These are phyloP conservation scores for Enteromius fasciolatus DNA, from an alignment of 2,797 vertebrate species.

Conservation along the genomic window DNA sequence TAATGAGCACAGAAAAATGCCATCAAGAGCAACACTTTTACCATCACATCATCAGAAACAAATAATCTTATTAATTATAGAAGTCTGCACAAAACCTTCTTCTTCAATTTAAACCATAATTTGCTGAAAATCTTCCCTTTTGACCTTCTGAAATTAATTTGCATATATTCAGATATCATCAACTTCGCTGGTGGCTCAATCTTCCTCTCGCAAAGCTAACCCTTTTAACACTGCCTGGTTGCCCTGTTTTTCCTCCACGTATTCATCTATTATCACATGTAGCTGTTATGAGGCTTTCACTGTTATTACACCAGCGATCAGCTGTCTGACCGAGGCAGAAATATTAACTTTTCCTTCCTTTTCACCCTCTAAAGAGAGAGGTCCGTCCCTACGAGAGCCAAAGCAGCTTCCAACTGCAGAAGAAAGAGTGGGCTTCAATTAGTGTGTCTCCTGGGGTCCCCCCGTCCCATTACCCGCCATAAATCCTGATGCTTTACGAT, in stretches of 20 bases:
- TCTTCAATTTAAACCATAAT: not conserved
- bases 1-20: not conserved
- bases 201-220: not conserved
- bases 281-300: constrained; percentile 69
- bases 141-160: not conserved
- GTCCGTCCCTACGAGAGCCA: constrained; percentile 58
- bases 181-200: not conserved
- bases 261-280: constrained; percentile 73
- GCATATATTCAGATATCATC: not conserved
- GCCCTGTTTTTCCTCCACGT: constrained; percentile 69
- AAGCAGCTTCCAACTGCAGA: constrained; percentile 57
- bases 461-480: constrained; percentile 76
- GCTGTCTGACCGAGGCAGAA: constrained; percentile 72
- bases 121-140: not conserved
- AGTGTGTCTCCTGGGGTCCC: constrained; percentile 77
- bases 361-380: constrained; percentile 54
- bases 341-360: constrained; percentile 67
- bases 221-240: constrained; percentile 59
- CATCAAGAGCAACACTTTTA: not conserved
- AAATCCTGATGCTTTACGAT: constrained; percentile 85
- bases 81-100: not conserved
- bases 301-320: constrained; percentile 73
- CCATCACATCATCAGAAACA: not conserved
- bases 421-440: constrained; percentile 61
- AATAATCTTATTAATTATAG: no score